A percentile compares a stretch with the other conserved stretches of the same genome.
These are phyloP conservation scores for Etia nguti DNA, from an alignment of 2,113 vertebrate species.

Conservation along the genomic window DNA sequence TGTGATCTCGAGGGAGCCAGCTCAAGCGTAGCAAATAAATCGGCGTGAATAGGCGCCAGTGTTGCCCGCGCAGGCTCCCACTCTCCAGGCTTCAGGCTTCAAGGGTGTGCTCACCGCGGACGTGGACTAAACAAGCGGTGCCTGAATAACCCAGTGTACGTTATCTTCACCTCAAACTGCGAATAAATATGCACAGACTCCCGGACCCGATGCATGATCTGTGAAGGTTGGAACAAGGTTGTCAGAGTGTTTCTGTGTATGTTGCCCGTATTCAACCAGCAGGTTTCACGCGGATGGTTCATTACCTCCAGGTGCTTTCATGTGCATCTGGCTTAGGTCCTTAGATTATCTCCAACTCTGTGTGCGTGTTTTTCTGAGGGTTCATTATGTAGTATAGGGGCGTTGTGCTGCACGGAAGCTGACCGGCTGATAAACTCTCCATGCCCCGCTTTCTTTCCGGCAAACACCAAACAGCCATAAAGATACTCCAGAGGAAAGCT, in stretches of 20 bases:
- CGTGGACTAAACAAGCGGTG: constrained; percentile 14
- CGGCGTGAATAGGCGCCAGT: constrained; percentile 43
- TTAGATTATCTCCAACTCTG: background rate
- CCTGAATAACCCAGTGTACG: constrained; percentile 37
- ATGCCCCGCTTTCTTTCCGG: background rate
- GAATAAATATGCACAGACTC: background rate
- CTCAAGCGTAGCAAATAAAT: constrained; percentile 25
- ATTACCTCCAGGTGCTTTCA: constrained; percentile 44
- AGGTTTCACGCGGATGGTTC: background rate
- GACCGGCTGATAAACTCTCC: constrained; percentile 8
- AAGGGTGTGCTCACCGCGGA: constrained; percentile 12
- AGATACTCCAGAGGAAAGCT: background rate
- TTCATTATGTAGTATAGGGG: constrained; percentile 12
- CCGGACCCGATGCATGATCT: background rate
- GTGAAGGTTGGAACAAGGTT: background rate
- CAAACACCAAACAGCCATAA: background rate
- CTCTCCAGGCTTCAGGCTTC: background rate
- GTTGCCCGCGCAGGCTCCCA: background rate
- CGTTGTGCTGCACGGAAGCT: background rate
- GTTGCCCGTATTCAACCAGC: constrained; percentile 15
- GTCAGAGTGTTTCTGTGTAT: background rate
- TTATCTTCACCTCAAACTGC: background rate
- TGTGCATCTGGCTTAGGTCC: background rate
- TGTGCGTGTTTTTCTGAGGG: constrained; percentile 4
- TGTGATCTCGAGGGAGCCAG: constrained; percentile 5